Evolutionary conservation across 2,797 vertebrate genomes (phyloP).

Genomic region (Rhadinocentrus ornatus): DNA sequence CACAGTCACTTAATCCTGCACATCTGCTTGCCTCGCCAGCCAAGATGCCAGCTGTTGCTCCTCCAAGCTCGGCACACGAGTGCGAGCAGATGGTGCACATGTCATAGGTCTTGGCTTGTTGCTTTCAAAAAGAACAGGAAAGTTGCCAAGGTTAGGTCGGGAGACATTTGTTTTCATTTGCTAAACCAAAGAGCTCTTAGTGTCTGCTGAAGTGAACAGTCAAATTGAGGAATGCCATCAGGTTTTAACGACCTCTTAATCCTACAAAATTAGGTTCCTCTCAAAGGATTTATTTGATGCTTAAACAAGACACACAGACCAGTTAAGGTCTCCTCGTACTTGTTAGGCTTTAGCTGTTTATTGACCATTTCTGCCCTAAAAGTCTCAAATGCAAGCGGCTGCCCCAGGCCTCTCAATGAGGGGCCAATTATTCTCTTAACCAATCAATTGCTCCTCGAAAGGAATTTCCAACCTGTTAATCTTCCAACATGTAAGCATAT

Average conservation of each 20-base stretch:
- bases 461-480: constrained; percentile 25
- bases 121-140: constrained; percentile 26
- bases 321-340: constrained; percentile 52
- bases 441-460: constrained; percentile 61
- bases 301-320: constrained; percentile 56
- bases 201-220: constrained; percentile 24
- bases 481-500: constrained; percentile 39
- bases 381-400: constrained; percentile 41
- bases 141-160: constrained; percentile 30
- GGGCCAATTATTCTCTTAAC: constrained; percentile 67
- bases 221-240: constrained; percentile 35
- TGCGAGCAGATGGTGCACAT: constrained; percentile 49
- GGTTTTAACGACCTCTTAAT: constrained; percentile 54
- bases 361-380: constrained; percentile 63
- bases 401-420: constrained; percentile 52
- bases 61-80: constrained; percentile 6
- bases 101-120: constrained; percentile 35
- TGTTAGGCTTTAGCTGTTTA: constrained; percentile 69
- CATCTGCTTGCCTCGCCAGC: constrained; percentile 51
- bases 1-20: constrained; percentile 34
- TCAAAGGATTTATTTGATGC: constrained; percentile 40
- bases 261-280: constrained; percentile 40
- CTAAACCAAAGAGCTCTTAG: constrained; percentile 11
- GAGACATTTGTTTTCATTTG: constrained; percentile 58
- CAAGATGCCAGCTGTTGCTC: constrained; percentile 49